These are phyloP conservation scores for Mobula birostris DNA, from an alignment of 2,113 vertebrate species.

Conservation along the genomic window DNA sequence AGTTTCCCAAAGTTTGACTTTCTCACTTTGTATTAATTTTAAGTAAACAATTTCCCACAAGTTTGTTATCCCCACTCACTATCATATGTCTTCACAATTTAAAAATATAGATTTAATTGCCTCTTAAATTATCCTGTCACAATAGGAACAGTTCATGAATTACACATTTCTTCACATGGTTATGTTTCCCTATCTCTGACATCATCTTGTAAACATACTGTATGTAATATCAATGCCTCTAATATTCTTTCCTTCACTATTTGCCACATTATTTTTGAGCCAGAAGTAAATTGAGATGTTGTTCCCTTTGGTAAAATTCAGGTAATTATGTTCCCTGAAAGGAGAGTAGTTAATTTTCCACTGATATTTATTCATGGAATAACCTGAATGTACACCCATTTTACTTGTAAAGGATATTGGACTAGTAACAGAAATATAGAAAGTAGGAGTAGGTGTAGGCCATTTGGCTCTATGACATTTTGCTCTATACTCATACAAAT, in stretches of 20 bases:
- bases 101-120: neutral
- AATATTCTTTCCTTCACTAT: neutral
- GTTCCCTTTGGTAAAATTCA: neutral
- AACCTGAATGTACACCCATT: neutral
- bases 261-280: neutral
- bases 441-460: no score
- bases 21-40: neutral
- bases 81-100: neutral
- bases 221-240: neutral
- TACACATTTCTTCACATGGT: neutral
- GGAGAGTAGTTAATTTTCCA: neutral
- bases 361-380: neutral
- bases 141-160: neutral
- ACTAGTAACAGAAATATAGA: no score
- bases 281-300: neutral
- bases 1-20: neutral
- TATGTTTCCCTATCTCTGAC: neutral
- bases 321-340: neutral
- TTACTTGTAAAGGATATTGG: neutral
- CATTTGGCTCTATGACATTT: no score
- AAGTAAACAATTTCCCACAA: neutral
- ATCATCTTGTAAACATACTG: neutral
- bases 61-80: neutral
- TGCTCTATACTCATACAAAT: no score
- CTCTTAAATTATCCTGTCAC: neutral